Evolutionary conservation across 2,113 vertebrate genomes (phyloP).

Genomic region (Pimephales promelas): DNA sequence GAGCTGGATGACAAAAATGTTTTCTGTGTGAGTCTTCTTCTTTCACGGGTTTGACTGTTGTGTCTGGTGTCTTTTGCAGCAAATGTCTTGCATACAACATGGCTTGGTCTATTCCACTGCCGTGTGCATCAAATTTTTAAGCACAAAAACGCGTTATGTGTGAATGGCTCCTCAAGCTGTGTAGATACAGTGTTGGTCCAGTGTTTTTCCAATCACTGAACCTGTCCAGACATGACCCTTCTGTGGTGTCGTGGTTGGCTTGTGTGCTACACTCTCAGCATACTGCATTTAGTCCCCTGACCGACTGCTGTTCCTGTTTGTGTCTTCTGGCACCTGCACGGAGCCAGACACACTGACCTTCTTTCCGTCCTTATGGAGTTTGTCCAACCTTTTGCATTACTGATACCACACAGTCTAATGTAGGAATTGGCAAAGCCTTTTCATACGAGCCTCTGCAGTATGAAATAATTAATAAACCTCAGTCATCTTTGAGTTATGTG

Average conservation of each 20-base stretch:
- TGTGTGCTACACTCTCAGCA: constrained; percentile 59
- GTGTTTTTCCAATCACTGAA: constrained; percentile 40
- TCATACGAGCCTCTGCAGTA: constrained; percentile 28
- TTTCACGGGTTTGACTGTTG: background rate
- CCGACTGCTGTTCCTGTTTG: constrained; percentile 40
- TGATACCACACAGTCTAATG: constrained; percentile 31
- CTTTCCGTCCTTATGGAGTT: constrained; percentile 18
- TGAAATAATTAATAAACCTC: constrained; percentile 31
- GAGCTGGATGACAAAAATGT: no score
- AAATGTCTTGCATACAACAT: no score
- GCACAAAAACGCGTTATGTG: background rate
- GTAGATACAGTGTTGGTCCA: background rate
- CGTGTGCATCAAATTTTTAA: background rate
- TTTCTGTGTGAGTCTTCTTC: background rate
- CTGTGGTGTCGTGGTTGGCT: constrained; percentile 24
- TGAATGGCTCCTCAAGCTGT: background rate
- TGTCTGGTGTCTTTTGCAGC: background rate
- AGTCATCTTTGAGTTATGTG: constrained; percentile 1
- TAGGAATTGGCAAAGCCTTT: constrained; percentile 34
- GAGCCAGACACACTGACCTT: constrained; percentile 27
- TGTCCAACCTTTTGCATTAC: constrained; percentile 16
- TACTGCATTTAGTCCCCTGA: constrained; percentile 63
- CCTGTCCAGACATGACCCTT: constrained; percentile 58
- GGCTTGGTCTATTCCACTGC: no score
- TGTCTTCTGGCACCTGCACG: constrained; percentile 41